These are phyloP conservation scores for Bembecia ichneumoniformis DNA, from an alignment of 2,888 invertebrate species.

Conservation along the genomic window DNA sequence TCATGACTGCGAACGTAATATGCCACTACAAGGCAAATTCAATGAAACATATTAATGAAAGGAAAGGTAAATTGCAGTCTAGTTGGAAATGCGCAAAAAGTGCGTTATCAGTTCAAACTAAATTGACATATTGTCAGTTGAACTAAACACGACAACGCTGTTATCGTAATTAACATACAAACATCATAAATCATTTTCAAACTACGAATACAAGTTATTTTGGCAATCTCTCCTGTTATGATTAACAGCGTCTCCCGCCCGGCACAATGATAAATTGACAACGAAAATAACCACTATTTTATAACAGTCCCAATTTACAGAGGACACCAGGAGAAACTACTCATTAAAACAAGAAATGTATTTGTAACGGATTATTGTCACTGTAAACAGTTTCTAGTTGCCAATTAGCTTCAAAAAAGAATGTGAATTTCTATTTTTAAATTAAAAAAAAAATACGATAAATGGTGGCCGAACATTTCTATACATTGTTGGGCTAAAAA, in stretches of 20 bases:
- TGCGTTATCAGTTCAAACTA: no score
- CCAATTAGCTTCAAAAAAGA: background rate
- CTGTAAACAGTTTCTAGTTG: background rate
- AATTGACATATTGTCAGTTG: background rate
- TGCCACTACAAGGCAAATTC: no score
- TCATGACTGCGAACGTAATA: no score
- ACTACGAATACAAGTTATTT: constrained; percentile 57
- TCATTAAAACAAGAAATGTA: constrained; percentile 10
- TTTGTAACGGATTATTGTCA: background rate
- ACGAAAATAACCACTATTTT: constrained; percentile 47
- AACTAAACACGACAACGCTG: constrained; percentile 23
- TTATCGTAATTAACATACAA: constrained; percentile 43
- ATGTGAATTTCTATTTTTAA: background rate
- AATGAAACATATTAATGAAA: no score
- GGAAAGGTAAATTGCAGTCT: background rate
- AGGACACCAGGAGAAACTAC: constrained; percentile 13
- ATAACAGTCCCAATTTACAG: constrained; percentile 14
- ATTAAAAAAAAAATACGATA: no score
- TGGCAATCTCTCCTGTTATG: constrained; percentile 54
- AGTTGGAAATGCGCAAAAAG: no score
- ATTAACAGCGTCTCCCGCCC: constrained; percentile 32
- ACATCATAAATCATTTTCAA: constrained; percentile 46
- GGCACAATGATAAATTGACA: constrained; percentile 52
- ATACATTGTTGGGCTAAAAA: background rate
- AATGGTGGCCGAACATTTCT: background rate